Conservation (phyloP, 2,113 vertebrate genomes). For the Diphyllodes magnificus region DNA sequence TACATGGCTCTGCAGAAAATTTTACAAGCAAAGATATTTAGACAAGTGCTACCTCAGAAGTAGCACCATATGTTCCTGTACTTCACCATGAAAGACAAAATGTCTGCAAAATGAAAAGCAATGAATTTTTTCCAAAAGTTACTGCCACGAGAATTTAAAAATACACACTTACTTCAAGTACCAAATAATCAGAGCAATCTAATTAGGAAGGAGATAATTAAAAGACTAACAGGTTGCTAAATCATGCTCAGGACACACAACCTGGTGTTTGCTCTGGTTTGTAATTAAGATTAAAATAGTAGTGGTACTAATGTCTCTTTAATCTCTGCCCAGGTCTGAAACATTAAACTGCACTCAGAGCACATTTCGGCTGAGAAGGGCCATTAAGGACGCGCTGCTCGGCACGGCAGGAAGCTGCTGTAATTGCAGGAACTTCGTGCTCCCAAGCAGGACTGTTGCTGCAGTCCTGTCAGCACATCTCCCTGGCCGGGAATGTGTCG, state of each 20-base stretch:
- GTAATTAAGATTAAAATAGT: not conserved
- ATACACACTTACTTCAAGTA: conserved; percentile 51
- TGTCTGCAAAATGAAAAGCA: conserved; percentile 44
- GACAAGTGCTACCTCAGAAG: conserved; percentile 55
- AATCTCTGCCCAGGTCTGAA: not conserved
- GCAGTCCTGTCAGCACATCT: not conserved
- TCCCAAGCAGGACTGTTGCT: not conserved
- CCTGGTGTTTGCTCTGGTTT: not conserved
- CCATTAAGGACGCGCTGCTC: not conserved
- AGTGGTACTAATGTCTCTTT: not conserved
- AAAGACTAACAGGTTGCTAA: conserved; percentile 27
- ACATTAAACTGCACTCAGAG: not conserved
- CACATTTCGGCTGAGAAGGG: not conserved
- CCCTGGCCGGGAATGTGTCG: not conserved
- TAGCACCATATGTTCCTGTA: conserved; percentile 57
- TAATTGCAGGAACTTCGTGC: not conserved
- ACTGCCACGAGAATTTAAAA: conserved; percentile 34
- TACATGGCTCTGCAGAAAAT: not conserved
- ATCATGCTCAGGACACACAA: not conserved
- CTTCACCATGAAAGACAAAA: conserved; percentile 40
- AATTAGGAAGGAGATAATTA: conserved; percentile 50
- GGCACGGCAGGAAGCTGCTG: not conserved
- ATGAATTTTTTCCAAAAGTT: conserved; percentile 36
- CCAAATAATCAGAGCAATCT: conserved; percentile 39
- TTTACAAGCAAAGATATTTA: conserved; percentile 55